phyloP scores from a whole-genome alignment of 2,888 invertebrate genomes.

The Lucinisca nassula region DNA sequence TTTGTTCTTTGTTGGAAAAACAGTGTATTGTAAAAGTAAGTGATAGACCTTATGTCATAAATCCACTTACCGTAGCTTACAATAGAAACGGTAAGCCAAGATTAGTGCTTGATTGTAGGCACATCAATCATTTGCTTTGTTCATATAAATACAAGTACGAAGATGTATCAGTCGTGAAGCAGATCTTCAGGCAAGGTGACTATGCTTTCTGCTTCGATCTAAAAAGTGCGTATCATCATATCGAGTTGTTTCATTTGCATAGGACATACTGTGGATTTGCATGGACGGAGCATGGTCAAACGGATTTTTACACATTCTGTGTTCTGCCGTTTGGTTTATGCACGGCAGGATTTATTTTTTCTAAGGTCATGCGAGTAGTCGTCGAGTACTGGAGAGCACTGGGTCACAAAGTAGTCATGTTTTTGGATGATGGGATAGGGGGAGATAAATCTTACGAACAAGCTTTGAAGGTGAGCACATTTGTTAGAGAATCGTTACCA shows the following conservation, averaged over 20 bases:
- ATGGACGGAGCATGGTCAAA: not conserved
- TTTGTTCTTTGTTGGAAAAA: not conserved
- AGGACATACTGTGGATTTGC: not conserved
- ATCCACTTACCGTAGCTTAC: not conserved
- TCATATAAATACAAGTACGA: not conserved
- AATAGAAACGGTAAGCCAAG: not conserved
- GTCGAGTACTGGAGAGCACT: not conserved
- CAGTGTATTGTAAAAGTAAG: not conserved
- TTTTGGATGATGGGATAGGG: constrained; percentile 17
- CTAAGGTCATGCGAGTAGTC: not conserved
- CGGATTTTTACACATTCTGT: not conserved
- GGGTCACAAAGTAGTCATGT: not conserved
- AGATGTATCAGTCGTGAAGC: not conserved
- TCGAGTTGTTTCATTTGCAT: not conserved
- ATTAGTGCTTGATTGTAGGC: not conserved
- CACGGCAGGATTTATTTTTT: not conserved
- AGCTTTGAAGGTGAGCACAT: constrained; percentile 8
- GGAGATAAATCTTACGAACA: not conserved
- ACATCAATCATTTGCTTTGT: not conserved
- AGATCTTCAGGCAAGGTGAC: not conserved
- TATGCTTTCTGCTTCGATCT: not conserved
- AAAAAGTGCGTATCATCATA: not conserved
- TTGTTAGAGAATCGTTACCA: constrained; percentile 34
- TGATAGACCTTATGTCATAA: not conserved
- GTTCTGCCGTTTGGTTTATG: not conserved